A percentile compares a stretch with the other conserved stretches of the same genome.
Conservation (phyloP, 2,113 vertebrate genomes). For the Zapornia atra region DNA sequence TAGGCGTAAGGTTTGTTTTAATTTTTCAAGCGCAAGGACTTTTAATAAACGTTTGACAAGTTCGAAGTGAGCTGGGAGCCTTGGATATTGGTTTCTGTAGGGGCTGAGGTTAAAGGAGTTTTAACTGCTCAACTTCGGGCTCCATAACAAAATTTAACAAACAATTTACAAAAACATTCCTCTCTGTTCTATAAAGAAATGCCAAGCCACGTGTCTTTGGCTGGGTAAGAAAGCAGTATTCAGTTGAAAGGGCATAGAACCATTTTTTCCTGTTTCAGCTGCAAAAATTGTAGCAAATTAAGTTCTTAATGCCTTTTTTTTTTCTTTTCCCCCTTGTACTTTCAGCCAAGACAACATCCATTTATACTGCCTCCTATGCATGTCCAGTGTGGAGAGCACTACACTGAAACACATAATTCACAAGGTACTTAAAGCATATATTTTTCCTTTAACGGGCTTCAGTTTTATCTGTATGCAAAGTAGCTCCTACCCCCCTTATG, state of each 20-base stretch:
- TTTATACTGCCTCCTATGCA: constrained; percentile 92
- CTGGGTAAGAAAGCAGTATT: neutral
- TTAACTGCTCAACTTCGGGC: neutral
- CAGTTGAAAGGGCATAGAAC: neutral
- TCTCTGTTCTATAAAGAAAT: neutral
- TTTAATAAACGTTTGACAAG: neutral
- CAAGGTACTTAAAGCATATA: constrained; percentile 77
- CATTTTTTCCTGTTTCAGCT: neutral
- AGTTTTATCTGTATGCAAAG: neutral
- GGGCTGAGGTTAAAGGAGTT: neutral
- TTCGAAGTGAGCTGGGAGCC: neutral
- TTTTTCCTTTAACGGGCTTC: neutral
- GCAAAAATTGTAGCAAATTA: neutral
- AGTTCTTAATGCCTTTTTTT: neutral
- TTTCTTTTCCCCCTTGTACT: neutral
- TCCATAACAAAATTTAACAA: neutral
- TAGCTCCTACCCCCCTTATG: neutral
- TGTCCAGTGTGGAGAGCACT: constrained; percentile 90
- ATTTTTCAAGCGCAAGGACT: neutral
- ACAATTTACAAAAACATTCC: neutral
- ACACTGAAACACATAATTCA: constrained; percentile 93
- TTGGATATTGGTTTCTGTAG: neutral
- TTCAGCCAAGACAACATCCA: constrained; percentile 90
- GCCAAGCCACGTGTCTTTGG: neutral
- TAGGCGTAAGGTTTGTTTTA: neutral